Conservation (phyloP, 2,113 vertebrate species). For the Phrynosoma platyrhinos region DNA sequence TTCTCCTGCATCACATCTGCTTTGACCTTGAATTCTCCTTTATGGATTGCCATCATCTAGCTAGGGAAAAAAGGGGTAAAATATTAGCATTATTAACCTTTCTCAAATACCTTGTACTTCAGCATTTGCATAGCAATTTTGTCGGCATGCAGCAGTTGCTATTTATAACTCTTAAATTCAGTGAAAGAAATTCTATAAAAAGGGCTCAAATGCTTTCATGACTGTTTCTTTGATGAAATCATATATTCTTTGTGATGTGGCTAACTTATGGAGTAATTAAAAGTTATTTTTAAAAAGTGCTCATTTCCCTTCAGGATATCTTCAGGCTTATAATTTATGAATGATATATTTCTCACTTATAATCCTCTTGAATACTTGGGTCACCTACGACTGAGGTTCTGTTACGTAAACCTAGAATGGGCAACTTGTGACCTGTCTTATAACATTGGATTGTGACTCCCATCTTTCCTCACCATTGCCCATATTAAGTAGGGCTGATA, state of each 20-base stretch:
- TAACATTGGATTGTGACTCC: background rate
- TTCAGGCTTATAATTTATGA: slow-evolving; percentile 24
- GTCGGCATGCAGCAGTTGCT: background rate
- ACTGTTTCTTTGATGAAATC: slow-evolving; percentile 41
- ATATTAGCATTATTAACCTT: background rate
- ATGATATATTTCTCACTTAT: slow-evolving; percentile 20
- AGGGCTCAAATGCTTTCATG: slow-evolving; percentile 32
- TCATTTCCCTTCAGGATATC: background rate
- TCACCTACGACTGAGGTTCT: background rate
- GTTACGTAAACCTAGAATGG: background rate
- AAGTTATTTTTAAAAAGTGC: slow-evolving; percentile 18
- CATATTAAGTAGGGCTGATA: background rate
- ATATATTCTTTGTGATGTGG: slow-evolving; percentile 13
- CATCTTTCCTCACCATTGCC: background rate
- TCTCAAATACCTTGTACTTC: slow-evolving; percentile 16
- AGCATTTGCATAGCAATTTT: slow-evolving; percentile 30
- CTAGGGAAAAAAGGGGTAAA: background rate
- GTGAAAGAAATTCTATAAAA: slow-evolving; percentile 10
- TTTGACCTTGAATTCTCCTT: background rate
- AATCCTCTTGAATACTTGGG: slow-evolving; percentile 3
- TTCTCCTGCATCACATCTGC: background rate
- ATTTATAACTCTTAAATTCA: slow-evolving; percentile 45
- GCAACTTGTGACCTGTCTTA: background rate
- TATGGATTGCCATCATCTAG: background rate
- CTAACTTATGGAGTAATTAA: slow-evolving; percentile 30